phyloP scores from a whole-genome alignment of 2,113 vertebrate genomes.

The Salvelinus fontinalis region DNA sequence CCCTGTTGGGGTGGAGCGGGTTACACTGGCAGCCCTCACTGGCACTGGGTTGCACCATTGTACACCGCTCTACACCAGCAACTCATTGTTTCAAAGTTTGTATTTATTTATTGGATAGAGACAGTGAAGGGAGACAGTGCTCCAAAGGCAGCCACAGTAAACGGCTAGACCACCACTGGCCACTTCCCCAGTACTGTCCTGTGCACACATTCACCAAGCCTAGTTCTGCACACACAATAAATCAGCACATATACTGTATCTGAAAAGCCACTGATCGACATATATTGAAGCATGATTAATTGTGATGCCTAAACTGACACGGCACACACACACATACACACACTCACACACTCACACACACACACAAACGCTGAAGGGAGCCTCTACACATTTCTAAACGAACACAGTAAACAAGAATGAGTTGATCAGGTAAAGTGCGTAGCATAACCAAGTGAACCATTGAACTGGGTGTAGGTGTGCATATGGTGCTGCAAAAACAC shows the following conservation, averaged over 20 bases:
- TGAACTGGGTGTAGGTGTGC: slow-evolving; percentile 25
- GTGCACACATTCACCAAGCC: slow-evolving; percentile 7
- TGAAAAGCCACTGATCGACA: not conserved
- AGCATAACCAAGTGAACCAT: slow-evolving; percentile 30
- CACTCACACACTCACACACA: slow-evolving; percentile 9
- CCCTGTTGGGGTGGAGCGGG: slow-evolving; percentile 31
- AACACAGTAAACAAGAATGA: slow-evolving; percentile 42
- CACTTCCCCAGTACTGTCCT: not conserved
- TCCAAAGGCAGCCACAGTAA: too few species aligned
- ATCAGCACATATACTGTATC: not conserved
- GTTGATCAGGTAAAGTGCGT: slow-evolving; percentile 40
- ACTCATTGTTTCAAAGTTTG: too few species aligned
- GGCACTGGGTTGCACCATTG: not conserved
- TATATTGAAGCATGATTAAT: slow-evolving; percentile 9
- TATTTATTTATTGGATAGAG: too few species aligned
- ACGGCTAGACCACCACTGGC: too few species aligned
- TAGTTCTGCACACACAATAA: slow-evolving; percentile 1
- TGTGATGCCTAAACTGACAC: not conserved
- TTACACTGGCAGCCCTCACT: not conserved
- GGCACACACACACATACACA: slow-evolving; percentile 12
- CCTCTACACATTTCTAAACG: slow-evolving; percentile 34
- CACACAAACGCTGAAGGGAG: slow-evolving; percentile 19
- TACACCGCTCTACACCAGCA: too few species aligned
- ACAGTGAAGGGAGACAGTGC: too few species aligned
- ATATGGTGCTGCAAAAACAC: slow-evolving; percentile 53